Evolutionary conservation across 1,140 invertebrate species (phyloP), one percentile per base, ranked within the genome.

Genomic region (Andrena cerasifolii): DNA sequence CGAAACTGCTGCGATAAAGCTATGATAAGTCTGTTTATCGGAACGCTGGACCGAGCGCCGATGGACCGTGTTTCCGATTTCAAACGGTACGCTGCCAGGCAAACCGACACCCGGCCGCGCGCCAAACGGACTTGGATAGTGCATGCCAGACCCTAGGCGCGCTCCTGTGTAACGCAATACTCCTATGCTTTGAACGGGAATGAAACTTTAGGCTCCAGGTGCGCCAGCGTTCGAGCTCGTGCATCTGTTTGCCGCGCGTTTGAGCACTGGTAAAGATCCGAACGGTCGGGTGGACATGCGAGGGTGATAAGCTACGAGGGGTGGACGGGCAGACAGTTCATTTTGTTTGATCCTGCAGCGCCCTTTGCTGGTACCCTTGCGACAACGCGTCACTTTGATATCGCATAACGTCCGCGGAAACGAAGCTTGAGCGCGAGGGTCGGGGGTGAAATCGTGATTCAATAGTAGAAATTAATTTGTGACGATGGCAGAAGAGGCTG

Each of bases 121-220:
- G 40, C 43, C 63, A 58, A 68, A 59, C 73, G 43, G 73, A 68
- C 45, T 71, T 77, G 56, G 24, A 59, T 76, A 67, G 47, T 54
- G 40, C 65, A 16, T 4, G 36, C 14, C 16, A 14, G 18, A 59
- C 31, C 43, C 45, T 16, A 21, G 16, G 31, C 49, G 31, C 49
- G 77, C 70, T 73, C 65, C 58, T 47, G 16, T 26, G 77, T 66
- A 78, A 73, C 36, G 51, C 40, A 26, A 78, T 74, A 76, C 51
- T 45, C 12, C 31, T n/a, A 63, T 21, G n/a, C 45, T 28, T n/a
- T 21, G 10, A 63, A 51, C 43, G 40, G 58, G 33, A 18, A 26
- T 14, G 56, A 36, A 40, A 72, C 21, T 28, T 49, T 49, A 33
- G 26, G 56, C 58, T 0, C 10, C 8, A 12, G n/a, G 58, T 16